phyloP scores from a whole-genome alignment of 1,140 invertebrate species.

The Bombus picipes region DNA sequence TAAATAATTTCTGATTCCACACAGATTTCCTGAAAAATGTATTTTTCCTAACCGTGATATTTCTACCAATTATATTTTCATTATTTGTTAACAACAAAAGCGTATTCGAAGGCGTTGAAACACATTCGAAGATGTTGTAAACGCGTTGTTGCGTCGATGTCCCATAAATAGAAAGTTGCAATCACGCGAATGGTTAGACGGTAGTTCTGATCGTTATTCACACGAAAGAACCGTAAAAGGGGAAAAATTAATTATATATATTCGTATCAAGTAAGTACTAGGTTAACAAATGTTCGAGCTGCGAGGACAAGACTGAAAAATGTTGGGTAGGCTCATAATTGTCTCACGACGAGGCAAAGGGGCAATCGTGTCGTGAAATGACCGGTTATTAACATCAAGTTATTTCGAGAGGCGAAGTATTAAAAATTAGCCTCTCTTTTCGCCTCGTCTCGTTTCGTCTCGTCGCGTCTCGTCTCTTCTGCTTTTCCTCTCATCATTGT shows the following conservation, averaged over 20 bases:
- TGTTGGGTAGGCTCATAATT: conserved; percentile 24
- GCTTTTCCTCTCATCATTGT: background rate
- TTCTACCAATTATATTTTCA: no score
- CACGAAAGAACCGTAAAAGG: background rate
- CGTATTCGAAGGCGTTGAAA: no score
- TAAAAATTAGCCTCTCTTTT: conserved; percentile 2
- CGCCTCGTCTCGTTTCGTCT: background rate
- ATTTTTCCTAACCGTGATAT: no score
- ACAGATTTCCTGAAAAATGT: no score
- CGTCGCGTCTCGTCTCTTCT: background rate
- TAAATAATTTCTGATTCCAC: no score
- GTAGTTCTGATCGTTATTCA: background rate
- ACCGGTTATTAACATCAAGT: conserved; percentile 37
- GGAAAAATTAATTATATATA: background rate
- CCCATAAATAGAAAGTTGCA: background rate
- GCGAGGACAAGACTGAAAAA: conserved; percentile 7
- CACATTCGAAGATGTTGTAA: background rate
- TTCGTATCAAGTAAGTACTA: background rate
- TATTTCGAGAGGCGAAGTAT: conserved; percentile 5
- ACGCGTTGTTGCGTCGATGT: background rate
- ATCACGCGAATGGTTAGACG: background rate
- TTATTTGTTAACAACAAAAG: no score
- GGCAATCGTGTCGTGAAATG: conserved; percentile 22
- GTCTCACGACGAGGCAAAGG: conserved; percentile 16
- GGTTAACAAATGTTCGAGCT: background rate